Evolutionary conservation across 2,888 invertebrate species (phyloP), one percentile per base, ranked within the genome.

Genomic region (Zaprionus bogoriensis): DNA sequence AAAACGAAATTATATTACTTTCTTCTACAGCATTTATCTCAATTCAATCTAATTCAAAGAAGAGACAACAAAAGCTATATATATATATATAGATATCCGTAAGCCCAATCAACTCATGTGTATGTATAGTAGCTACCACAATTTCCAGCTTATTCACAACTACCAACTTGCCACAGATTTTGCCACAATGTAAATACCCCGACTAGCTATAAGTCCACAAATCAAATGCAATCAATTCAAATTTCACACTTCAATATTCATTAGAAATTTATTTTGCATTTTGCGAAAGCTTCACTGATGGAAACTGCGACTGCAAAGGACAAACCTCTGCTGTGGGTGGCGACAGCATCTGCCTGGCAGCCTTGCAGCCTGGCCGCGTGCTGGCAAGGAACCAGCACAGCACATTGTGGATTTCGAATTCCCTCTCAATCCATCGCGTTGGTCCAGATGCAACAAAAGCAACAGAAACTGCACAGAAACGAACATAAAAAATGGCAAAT

Each of bases 191-290:
- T 76, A 79, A 77, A 82, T 79, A 82, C 67, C 53, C 67, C n/a
- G n/a, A n/a, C n/a, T 41, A 67, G 60, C 68, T 71, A 76, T 71
- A 83, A 83, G 69, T 79, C 77, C 77, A 66, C 70, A 83, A 83
- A 81, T 82, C 82, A 79, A 82, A 79, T 73, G 70, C 83, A 82
- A 82, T 82, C 82, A 82, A 82, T 82, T 82, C 83, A 82, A 81
- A 83, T 83, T 81, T 81, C 75, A 75, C 83, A 82, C 83, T 82
- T 81, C 83, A 82, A 79, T 82, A 83, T 82, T 82, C 82, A 82
- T 82, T 82, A 79, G 79, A 82, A 81, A 81, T 78, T 65, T 82
- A 83, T 78, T 83, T 82, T 81, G 58, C 63, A 63, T 78, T 80
- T 78, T 67, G 54, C 75, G 74, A 78, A 51, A 66, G 67, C 63